Base-by-base conservation (phyloP, 2,888 invertebrate species). In the Entomobrya proxima region DNA sequence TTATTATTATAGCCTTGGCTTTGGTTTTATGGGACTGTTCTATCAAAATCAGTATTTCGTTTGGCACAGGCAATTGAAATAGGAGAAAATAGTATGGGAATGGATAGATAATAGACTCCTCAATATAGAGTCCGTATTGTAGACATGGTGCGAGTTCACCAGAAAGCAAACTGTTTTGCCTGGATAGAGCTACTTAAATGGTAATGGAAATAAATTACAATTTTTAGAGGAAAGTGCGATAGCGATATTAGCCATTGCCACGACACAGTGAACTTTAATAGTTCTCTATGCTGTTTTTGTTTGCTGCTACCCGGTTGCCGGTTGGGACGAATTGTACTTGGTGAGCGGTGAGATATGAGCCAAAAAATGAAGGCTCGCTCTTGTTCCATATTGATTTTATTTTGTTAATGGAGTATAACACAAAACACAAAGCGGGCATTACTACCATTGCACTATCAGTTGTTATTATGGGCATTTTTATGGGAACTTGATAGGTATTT, bases 331-430 rank as follows among this genome's bases (percentile, higher is more conserved):
- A 18, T 2, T 6, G n/a, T 21, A 7, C 9, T 18, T 7, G 9
- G 18, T 52, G 15, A 18, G 50, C 50, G 50, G 21, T 21, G 50
- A 21, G 50, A 52, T 52, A 52, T 21, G 15, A 58, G 27, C 24
- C 13, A 24, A 24, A 58, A 58, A 58, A 58, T 58, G 30, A 58
- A 27, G 21, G 58, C 30, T 13, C n/a, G n/a, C n/a, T n/a, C n/a
- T n/a, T n/a, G n/a, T 24, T 52, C 21, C 2, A 30, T 58, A 58
- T 58, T 58, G 58, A 58, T 58, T 58, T 58, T 58, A 58, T 58
- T 58, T 18, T 27, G 58, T 58, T 58, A 58, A 58, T 58, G 58
- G 58, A n/a, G n/a, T n/a, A n/a, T n/a, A n/a, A n/a, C n/a, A n/a
- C n/a, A n/a, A n/a, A n/a, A n/a, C n/a, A n/a, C n/a, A n/a, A n/a